Percentiles rank a stretch among this genome's conserved stretches.
These are phyloP conservation scores for Lymantria monacha DNA, from an alignment of 2,888 invertebrate genomes.

Conservation along the genomic window DNA sequence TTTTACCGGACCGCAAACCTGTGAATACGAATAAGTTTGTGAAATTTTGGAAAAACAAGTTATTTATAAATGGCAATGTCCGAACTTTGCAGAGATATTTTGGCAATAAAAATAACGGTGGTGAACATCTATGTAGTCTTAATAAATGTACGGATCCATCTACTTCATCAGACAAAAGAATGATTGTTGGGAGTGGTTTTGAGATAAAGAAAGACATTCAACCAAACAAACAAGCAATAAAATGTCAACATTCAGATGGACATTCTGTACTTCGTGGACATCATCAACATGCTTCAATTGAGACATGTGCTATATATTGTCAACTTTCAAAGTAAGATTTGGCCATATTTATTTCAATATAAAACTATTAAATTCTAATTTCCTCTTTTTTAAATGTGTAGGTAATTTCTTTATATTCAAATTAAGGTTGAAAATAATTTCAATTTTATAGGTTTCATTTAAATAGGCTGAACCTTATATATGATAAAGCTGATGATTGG, in stretches of 20 bases:
- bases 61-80: conserved; percentile 71
- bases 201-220: conserved; percentile 57
- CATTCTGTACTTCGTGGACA: conserved; percentile 72
- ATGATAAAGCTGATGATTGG: too few species aligned
- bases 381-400: too few species aligned
- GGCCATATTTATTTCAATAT: neutral
- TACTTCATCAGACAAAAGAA: conserved; percentile 55
- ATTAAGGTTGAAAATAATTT: too few species aligned
- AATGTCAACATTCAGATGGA: conserved; percentile 71
- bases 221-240: conserved; percentile 52
- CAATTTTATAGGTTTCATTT: too few species aligned
- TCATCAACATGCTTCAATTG: conserved; percentile 68
- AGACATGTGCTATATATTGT: conserved; percentile 76
- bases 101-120: conserved; percentile 57
- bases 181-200: conserved; percentile 35
- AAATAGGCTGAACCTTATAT: too few species aligned
- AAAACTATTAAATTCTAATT: neutral
- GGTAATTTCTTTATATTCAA: too few species aligned
- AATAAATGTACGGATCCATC: conserved; percentile 57
- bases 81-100: conserved; percentile 72
- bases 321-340: conserved; percentile 70
- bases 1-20: conserved; percentile 65
- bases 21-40: conserved; percentile 70
- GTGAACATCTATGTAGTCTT: conserved; percentile 58
- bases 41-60: conserved; percentile 76